Percentiles rank a stretch among this genome's conserved stretches.
These are phyloP conservation scores for Adelges cooleyi DNA, from an alignment of 1,140 invertebrate species.

Conservation along the genomic window DNA sequence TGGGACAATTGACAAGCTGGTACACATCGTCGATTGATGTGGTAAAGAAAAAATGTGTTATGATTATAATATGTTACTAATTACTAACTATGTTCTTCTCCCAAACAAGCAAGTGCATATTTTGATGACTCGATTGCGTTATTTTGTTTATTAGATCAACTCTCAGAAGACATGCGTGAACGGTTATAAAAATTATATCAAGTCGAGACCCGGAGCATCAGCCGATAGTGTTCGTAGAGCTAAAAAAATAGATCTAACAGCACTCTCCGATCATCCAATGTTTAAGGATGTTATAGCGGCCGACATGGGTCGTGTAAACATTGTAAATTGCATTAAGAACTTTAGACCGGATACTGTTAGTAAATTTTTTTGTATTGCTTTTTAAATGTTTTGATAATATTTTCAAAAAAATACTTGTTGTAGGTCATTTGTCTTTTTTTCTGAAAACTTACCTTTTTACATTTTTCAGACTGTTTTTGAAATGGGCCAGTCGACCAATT, in stretches of 20 bases:
- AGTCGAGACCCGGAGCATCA: constrained; percentile 74
- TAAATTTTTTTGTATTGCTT: constrained; percentile 31
- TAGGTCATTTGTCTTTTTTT: no score
- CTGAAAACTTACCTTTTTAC: no score
- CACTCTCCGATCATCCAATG: constrained; percentile 46
- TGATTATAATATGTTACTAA: neutral
- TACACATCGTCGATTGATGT: constrained; percentile 62
- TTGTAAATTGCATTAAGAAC: constrained; percentile 66
- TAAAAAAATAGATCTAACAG: constrained; percentile 49
- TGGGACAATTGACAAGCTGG: constrained; percentile 62
- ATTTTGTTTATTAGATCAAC: constrained; percentile 1
- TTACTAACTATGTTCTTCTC: no score
- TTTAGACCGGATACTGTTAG: constrained; percentile 74
- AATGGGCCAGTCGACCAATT: constrained; percentile 68
- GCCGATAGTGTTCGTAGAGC: constrained; percentile 75
- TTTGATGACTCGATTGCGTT: no score
- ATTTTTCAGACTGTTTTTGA: constrained; percentile 84
- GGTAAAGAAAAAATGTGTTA: constrained; percentile 42
- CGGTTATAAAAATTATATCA: constrained; percentile 81
- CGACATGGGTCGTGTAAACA: constrained; percentile 35
- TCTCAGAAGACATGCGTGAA: constrained; percentile 57
- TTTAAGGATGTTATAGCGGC: constrained; percentile 38
- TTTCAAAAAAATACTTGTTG: constrained; percentile 5
- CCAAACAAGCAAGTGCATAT: no score
- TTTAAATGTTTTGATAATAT: neutral